These are phyloP conservation scores for Pteropus rufus DNA, from an alignment of 2,797 vertebrate genomes.

Conservation along the genomic window DNA sequence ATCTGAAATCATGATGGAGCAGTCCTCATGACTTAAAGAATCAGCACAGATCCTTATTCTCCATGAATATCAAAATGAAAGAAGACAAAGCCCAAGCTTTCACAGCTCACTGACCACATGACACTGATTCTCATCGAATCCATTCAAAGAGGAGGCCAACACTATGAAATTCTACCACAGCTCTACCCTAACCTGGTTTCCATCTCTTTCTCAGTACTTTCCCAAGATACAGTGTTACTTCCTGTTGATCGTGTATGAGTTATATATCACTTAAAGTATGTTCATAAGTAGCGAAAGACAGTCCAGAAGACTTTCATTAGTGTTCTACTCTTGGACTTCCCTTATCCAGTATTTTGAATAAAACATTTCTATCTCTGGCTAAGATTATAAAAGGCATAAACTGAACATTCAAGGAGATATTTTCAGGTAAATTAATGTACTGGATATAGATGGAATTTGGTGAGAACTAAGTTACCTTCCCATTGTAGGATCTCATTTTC, in stretches of 20 bases:
- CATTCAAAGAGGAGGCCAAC: not conserved
- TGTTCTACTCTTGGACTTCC: not conserved
- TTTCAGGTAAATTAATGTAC: not conserved
- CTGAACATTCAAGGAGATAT: not conserved
- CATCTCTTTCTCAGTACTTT: not conserved
- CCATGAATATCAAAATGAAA: not conserved
- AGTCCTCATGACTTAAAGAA: not conserved
- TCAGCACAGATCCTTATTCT: not conserved
- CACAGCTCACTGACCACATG: too few species aligned
- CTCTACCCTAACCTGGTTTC: not conserved
- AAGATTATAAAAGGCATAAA: not conserved
- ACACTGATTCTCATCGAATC: not conserved
- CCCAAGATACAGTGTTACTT: not conserved
- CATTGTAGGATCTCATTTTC: not conserved
- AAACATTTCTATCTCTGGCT: not conserved
- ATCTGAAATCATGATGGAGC: not conserved
- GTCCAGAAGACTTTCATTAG: not conserved
- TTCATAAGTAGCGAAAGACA: not conserved
- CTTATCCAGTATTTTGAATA: not conserved
- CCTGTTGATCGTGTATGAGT: not conserved
- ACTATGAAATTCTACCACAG: not conserved
- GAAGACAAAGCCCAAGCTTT: not conserved
- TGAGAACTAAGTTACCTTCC: not conserved
- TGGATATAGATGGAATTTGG: not conserved
- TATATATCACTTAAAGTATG: not conserved